Base-by-base conservation (phyloP, 2,797 vertebrate genomes). In the Pelodytes ibericus region DNA sequence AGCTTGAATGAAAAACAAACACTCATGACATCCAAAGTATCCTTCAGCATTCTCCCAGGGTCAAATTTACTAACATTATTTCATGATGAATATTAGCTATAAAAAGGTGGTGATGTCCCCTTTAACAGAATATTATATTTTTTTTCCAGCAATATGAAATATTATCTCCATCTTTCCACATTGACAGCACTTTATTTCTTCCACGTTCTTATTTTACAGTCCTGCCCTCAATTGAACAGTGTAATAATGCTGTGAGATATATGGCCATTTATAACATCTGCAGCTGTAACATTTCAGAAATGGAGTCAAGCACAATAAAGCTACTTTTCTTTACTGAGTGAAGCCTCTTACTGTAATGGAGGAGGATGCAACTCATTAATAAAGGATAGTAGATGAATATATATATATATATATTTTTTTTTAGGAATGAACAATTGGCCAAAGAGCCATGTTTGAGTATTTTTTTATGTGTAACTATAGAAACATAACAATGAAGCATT, bases 401-500 rank as follows among this genome's bases (percentile, higher is more conserved):
- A n/a, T 29, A 57, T 67, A 49, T 49, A 15, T n/a, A 36, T 36
- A 36, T 36, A 36, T 44, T 13, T 20, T 10, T 58, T 16, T 29
- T 58, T 39, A 51, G 30, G 72, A 44, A 31, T 68, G 15, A 67
- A n/a, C 24, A 51, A 11, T 39, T 53, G 11, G 49, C 7, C 13
- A 60, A 39, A 47, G 20, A 7, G 24, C 20, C 27, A 61, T 51
- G 39, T n/a, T 20, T 25, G 6, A 58, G 47, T 60, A 13, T 76
- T 13, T 71, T 71, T 70, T 47, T 67, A 24, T 22, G n/a, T 78
- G 69, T 72, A 36, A n/a, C 75, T 41, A 78, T 72, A 64, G 69
- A 59, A 36, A 78, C 47, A 67, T 44, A 70, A 78, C 69, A 72
- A 77, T 58, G 75, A 59, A 27, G 51, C 22, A 24, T 77, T 77